A percentile compares a stretch with the other conserved stretches of the same genome.
These are phyloP conservation scores for Drosophila neotestacea DNA, from an alignment of 2,888 invertebrate genomes.

Conservation along the genomic window DNA sequence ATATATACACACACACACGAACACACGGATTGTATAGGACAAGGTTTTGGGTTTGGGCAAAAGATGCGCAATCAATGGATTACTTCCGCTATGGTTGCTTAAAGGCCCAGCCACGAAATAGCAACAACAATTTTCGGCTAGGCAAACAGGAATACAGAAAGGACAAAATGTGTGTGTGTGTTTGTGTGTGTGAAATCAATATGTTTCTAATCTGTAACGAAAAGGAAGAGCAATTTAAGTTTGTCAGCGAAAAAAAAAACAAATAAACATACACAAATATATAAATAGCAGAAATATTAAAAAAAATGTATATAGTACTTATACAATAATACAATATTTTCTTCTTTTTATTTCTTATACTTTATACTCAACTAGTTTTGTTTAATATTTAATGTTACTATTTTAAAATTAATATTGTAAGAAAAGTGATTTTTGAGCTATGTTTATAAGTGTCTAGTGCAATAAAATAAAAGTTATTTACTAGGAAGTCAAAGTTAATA, in stretches of 20 bases:
- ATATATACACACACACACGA: not conserved
- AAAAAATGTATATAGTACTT: not conserved
- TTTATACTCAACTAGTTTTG: too few relatives aligned
- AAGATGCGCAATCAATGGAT: slow-evolving; percentile 70
- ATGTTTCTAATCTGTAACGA: slow-evolving; percentile 38
- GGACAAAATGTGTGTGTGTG: slow-evolving; percentile 25
- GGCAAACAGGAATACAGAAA: slow-evolving; percentile 17
- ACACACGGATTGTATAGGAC: not conserved
- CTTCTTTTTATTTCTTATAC: too few relatives aligned
- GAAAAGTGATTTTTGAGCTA: too few relatives aligned
- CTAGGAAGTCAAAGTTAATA: too few relatives aligned
- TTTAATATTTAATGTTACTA: too few relatives aligned
- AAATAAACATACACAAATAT: slow-evolving; percentile 36
- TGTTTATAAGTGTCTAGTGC: too few relatives aligned
- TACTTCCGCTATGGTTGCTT: slow-evolving; percentile 68
- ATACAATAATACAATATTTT: not conserved
- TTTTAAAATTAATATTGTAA: too few relatives aligned
- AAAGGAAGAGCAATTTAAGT: slow-evolving; percentile 67
- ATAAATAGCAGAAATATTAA: not conserved
- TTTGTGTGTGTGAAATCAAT: slow-evolving; percentile 57
- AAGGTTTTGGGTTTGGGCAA: slow-evolving; percentile 24
- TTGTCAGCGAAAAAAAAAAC: slow-evolving; percentile 53
- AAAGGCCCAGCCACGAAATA: slow-evolving; percentile 47
- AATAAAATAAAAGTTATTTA: too few relatives aligned
- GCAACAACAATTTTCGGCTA: slow-evolving; percentile 39